Percentiles rank a stretch among this genome's conserved stretches.
These are phyloP conservation scores for Anisognathus igniventris DNA, from an alignment of 2,797 vertebrate species.

Conservation along the genomic window DNA sequence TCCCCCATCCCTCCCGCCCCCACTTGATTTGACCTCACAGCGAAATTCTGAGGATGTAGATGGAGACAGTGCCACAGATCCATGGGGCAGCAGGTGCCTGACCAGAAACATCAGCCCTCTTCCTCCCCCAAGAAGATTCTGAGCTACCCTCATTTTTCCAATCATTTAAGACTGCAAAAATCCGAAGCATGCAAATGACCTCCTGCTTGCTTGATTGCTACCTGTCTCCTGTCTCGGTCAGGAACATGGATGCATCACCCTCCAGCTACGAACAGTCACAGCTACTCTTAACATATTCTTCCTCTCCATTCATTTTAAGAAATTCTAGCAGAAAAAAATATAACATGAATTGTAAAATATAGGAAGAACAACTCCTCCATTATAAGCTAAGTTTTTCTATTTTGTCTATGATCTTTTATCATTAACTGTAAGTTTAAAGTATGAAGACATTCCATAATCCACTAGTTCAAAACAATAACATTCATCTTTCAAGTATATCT, in stretches of 20 bases:
- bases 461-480: not conserved
- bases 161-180: not conserved
- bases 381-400: not conserved
- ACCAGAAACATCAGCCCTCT: not conserved
- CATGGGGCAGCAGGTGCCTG: not conserved
- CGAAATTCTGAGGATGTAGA: not conserved
- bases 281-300: not conserved
- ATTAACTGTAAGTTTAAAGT: not conserved
- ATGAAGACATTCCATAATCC: not conserved
- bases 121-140: not conserved
- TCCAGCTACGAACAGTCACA: not conserved
- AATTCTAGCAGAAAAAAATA: not conserved
- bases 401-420: not conserved
- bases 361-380: not conserved
- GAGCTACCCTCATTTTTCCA: not conserved
- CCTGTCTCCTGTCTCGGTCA: rapidly evolving
- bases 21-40: not conserved
- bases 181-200: rapidly evolving
- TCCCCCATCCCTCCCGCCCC: not conserved
- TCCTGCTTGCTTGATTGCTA: not conserved
- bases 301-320: not conserved
- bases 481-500: conserved; percentile 6
- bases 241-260: not conserved
- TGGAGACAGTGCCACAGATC: not conserved
- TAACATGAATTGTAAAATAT: not conserved